Conservation (phyloP, 2,113 vertebrate genomes). For the Nematolebias whitei region DNA sequence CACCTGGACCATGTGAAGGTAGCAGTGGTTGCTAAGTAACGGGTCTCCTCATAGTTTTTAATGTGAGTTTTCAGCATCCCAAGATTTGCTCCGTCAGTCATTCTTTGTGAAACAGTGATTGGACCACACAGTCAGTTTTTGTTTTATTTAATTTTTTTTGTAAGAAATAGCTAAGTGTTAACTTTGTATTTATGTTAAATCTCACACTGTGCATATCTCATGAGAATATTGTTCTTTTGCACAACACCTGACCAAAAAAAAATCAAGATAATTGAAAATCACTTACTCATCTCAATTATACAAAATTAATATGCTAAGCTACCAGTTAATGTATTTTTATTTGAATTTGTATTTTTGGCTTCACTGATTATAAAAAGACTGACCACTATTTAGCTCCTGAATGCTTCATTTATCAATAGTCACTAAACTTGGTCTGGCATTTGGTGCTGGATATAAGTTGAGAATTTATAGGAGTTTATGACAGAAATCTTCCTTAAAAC, state of each 20-base stretch:
- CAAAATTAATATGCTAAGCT: not conserved
- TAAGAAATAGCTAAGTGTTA: not conserved
- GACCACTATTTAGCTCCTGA: not conserved
- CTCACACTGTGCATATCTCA: not conserved
- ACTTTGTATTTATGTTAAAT: not conserved
- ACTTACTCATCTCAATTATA: not conserved
- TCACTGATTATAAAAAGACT: not conserved
- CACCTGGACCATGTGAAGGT: constrained; percentile 72
- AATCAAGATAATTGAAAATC: not conserved
- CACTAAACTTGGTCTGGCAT: not conserved
- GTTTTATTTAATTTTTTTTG: no score
- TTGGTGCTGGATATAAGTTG: not conserved
- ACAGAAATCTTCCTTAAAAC: not conserved
- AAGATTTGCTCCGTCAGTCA: constrained; percentile 59
- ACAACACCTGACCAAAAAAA: not conserved
- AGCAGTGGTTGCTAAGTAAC: constrained; percentile 79
- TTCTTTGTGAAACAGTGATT: constrained; percentile 27
- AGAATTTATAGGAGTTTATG: not conserved
- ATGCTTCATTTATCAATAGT: not conserved
- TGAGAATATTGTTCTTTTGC: not conserved
- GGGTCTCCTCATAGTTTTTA: constrained; percentile 56
- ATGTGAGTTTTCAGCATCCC: constrained; percentile 53
- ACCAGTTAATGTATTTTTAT: not conserved
- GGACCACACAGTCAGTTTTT: constrained; percentile 23
- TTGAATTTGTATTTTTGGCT: not conserved